Conservation (phyloP, 2,888 invertebrate species). For the Octodonta nipae region DNA sequence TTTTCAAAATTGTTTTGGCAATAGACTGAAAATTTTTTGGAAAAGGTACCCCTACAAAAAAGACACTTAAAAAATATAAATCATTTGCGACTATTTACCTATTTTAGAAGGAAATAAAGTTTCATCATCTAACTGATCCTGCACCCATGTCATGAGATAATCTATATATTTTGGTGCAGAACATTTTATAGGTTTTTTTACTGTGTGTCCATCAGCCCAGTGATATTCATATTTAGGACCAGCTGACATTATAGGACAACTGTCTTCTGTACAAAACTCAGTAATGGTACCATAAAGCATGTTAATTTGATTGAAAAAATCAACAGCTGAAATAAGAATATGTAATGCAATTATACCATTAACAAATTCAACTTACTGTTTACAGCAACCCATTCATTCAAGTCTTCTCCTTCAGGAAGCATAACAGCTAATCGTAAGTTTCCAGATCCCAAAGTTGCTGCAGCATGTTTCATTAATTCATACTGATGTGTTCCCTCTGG, state of each 20-base stretch:
- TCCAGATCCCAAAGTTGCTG: constrained; percentile 93
- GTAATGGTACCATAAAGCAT: constrained; percentile 99
- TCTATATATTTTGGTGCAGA: constrained; percentile 98
- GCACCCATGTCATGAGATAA: constrained; percentile 99
- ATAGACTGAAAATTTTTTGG: constrained; percentile 93
- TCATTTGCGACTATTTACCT: constrained; percentile 36
- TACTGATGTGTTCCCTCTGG: constrained; percentile 97
- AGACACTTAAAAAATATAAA: background rate
- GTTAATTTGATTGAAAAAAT: constrained; percentile 99
- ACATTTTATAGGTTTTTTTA: constrained; percentile 97
- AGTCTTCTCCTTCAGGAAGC: constrained; percentile 95
- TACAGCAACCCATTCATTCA: constrained; percentile 99
- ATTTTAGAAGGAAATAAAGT: constrained; percentile 97
- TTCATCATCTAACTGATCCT: constrained; percentile 98
- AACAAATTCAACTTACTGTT: constrained; percentile 64
- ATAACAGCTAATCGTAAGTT: constrained; percentile 91
- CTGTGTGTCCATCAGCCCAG: constrained; percentile 97
- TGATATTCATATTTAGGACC: constrained; percentile 99
- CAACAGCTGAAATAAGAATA: constrained; percentile 62
- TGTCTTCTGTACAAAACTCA: constrained; percentile 97
- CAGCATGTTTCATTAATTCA: constrained; percentile 98
- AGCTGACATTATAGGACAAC: constrained; percentile 96
- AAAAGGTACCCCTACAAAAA: constrained; percentile 74
- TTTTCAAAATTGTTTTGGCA: constrained; percentile 95
- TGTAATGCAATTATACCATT: background rate